Percentiles rank a stretch among this genome's conserved stretches.
phyloP scores from a whole-genome alignment of 2,888 invertebrate genomes.

The Glyphotaelius pellucidus region DNA sequence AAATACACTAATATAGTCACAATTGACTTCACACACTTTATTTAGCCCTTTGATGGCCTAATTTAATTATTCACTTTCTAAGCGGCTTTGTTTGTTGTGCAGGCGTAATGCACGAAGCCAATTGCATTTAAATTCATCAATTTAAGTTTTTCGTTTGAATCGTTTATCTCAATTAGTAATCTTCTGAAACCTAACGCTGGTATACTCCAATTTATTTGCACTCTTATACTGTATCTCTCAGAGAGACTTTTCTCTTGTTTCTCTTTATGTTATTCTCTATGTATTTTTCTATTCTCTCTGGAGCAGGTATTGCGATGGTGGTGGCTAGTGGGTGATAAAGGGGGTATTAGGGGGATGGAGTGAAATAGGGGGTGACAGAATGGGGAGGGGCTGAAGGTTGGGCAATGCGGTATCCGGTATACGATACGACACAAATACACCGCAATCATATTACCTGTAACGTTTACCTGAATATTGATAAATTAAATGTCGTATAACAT shows the following conservation, averaged over 20 bases:
- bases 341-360: not conserved
- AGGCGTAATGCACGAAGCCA: too few relatives aligned
- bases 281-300: not conserved
- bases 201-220: not conserved
- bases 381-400: not conserved
- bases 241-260: not conserved
- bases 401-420: slow-evolving; percentile 2
- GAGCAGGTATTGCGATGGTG: not conserved
- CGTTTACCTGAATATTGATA: not conserved
- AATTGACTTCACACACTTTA: too few relatives aligned
- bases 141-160: not conserved
- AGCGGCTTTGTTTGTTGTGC: too few relatives aligned
- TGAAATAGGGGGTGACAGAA: not conserved
- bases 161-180: not conserved
- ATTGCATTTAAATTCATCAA: too few relatives aligned
- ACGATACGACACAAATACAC: not conserved
- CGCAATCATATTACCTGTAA: not conserved
- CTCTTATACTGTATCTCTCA: not conserved
- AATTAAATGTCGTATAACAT: not conserved
- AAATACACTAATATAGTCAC: too few relatives aligned
- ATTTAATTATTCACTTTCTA: too few relatives aligned
- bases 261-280: not conserved
- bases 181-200: not conserved
- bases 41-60: too few relatives aligned
- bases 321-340: not conserved